phyloP scores from a whole-genome alignment of 1,140 invertebrate genomes.

The Aphis craccivora region DNA sequence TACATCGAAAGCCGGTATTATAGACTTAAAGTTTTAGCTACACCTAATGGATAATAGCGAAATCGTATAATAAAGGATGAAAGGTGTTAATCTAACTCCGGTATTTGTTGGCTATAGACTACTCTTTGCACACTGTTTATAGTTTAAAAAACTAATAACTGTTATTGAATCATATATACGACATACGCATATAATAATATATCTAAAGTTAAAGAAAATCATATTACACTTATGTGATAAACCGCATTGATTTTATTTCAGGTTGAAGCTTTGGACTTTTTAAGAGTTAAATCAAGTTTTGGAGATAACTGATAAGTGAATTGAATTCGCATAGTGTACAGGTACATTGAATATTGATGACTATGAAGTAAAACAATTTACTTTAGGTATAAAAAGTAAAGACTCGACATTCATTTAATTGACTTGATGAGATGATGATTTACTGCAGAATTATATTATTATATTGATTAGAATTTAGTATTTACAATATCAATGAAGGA shows the following conservation, averaged over 20 bases:
- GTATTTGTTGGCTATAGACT: neutral
- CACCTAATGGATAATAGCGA: neutral
- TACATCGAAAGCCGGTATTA: no score
- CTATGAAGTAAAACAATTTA: neutral
- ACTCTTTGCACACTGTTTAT: neutral
- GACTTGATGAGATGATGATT: neutral
- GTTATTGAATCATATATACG: no score
- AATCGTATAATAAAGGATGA: neutral
- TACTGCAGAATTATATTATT: neutral
- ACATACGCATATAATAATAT: neutral
- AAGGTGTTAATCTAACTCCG: neutral
- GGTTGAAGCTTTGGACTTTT: neutral
- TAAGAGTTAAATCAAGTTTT: neutral
- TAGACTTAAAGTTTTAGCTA: neutral
- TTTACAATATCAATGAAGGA: neutral
- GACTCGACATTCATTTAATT: neutral
- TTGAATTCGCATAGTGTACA: neutral
- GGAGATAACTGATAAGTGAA: neutral
- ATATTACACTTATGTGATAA: neutral
- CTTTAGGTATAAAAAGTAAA: neutral
- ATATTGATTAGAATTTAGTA: neutral
- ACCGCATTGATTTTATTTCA: neutral
- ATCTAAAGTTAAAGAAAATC: neutral
- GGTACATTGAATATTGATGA: neutral
- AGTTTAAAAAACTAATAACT: neutral